Conservation (phyloP, 2,113 vertebrate genomes). For the Morone chrysops region DNA sequence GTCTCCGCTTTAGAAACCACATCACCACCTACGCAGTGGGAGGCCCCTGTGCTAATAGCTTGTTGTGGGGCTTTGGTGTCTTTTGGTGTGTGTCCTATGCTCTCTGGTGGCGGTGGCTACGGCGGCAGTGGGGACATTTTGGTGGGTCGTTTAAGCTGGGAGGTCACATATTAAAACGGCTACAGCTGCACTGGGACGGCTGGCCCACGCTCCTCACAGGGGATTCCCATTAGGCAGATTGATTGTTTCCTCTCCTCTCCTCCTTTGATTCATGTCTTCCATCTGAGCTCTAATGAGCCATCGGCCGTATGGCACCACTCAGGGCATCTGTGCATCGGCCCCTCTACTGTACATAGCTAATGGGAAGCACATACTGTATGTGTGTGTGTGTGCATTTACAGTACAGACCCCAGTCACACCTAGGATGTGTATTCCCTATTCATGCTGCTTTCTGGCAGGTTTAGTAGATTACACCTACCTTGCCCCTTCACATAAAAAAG, state of each 20-base stretch:
- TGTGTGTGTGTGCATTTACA: neutral
- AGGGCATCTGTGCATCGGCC: conserved; percentile 83
- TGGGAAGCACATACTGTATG: conserved; percentile 56
- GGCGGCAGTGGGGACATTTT: conserved; percentile 64
- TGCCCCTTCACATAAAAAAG: neutral
- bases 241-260: conserved; percentile 73
- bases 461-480: neutral
- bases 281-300: conserved; percentile 86
- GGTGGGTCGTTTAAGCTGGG: conserved; percentile 72
- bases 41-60: conserved; percentile 58
- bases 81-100: conserved; percentile 55
- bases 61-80: conserved; percentile 64
- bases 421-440: conserved; percentile 18
- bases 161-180: conserved; percentile 80
- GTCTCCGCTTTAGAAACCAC: conserved; percentile 83
- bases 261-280: conserved; percentile 87
- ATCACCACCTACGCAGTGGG: conserved; percentile 79
- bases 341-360: conserved; percentile 71
- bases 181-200: conserved; percentile 82
- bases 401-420: conserved; percentile 27
- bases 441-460: conserved; percentile 17
- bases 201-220: conserved; percentile 79
- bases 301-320: conserved; percentile 83
- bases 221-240: conserved; percentile 82
- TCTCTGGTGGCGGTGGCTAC: conserved; percentile 37